phyloP scores from a whole-genome alignment of 2,797 vertebrate genomes.

The Periparus ater region DNA sequence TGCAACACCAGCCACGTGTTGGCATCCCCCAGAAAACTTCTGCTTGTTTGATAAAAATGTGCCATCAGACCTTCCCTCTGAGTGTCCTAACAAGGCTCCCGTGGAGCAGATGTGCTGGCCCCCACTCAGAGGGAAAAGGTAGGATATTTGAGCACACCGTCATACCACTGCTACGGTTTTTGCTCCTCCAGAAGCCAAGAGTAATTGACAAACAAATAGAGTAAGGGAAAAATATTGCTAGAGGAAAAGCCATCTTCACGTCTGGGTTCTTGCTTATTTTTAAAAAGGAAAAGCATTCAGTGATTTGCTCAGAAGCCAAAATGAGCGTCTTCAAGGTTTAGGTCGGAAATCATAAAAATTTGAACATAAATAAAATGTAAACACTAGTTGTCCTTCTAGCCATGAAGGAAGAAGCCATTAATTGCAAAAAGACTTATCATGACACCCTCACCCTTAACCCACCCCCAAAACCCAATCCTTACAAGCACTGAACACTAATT shows the following conservation, averaged over 20 bases:
- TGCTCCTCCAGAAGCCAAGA: not conserved
- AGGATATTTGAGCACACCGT: not conserved
- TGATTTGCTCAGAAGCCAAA: not conserved
- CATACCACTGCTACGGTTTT: not conserved
- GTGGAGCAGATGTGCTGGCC: not conserved
- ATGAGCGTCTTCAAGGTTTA: not conserved
- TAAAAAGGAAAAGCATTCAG: not conserved
- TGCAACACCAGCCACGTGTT: not conserved
- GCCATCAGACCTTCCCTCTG: not conserved
- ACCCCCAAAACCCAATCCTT: not conserved
- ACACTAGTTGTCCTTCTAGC: not conserved
- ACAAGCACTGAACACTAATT: not conserved
- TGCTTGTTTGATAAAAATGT: fast-evolving
- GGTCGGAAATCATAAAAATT: not conserved
- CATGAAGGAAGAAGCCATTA: not conserved
- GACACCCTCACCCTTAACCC: not conserved
- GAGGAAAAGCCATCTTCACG: not conserved
- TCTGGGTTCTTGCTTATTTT: not conserved
- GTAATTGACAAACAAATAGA: not conserved
- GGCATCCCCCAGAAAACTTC: not conserved
- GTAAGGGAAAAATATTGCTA: not conserved
- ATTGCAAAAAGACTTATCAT: not conserved
- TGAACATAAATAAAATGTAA: not conserved
- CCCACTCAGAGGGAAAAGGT: not conserved
- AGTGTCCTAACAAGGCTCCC: fast-evolving